Conservation (phyloP, 2,888 invertebrate genomes). For the Empis stercorea region DNA sequence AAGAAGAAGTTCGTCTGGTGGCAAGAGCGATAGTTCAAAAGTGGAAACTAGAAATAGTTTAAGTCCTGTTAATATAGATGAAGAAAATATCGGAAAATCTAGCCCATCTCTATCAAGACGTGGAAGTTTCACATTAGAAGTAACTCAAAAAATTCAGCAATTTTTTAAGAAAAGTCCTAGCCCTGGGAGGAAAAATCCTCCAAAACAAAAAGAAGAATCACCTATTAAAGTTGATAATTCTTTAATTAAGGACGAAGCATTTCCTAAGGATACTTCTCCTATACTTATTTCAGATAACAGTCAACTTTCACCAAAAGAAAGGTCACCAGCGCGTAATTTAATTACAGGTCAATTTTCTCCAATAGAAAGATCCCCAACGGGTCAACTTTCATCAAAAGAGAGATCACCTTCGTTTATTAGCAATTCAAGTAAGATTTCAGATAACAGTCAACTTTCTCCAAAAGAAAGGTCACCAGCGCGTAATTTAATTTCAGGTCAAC, state of each 20-base stretch:
- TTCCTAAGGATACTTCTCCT: conserved; percentile 3
- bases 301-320: background rate
- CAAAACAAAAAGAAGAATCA: background rate
- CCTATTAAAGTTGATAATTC: background rate
- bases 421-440: background rate
- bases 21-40: conserved; percentile 17
- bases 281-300: background rate
- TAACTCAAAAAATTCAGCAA: conserved; percentile 9
- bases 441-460: no score
- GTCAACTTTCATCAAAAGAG: background rate
- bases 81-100: background rate
- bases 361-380: conserved; percentile 3
- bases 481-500: no score
- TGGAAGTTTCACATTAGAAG: background rate
- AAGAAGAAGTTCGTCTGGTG: conserved; percentile 24
- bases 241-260: background rate
- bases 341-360: conserved; percentile 1
- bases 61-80: background rate
- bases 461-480: no score
- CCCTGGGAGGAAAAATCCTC: conserved; percentile 3
- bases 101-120: background rate
- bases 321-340: background rate
- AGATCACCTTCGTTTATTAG: background rate
- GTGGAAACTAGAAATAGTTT: background rate
- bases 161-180: conserved; percentile 10